Base-by-base conservation (phyloP, 2,888 invertebrate species). In the Andricus curvator region DNA sequence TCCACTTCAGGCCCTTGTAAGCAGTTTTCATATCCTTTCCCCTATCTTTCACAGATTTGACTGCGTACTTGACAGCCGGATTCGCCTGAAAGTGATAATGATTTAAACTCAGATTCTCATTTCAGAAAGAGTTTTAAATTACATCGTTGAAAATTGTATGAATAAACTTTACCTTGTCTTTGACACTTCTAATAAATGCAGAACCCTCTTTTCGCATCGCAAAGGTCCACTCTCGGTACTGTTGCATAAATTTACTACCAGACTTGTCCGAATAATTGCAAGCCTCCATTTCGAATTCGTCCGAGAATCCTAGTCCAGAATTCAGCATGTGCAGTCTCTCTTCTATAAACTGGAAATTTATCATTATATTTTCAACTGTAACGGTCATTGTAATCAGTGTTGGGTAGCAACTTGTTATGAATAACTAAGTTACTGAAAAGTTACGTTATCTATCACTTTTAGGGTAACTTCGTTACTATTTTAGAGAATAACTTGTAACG, bases 231-330 rank as follows among this genome's bases (percentile, higher is more conserved):
- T 98, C 98, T 86, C 95, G 95, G 93, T 97, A 97, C 84, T 96
- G 95, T 84, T 95, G 95, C 91, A 95, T 94, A 84, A 95, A 93
- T 91, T 95, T 95, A 66, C 94, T 94, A 85, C 94, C 94, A 64
- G 95, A 94, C 89, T 96, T 96, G 85, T 95, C 96, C 8, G 95
- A 95, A 90, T 95, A 95, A 84, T 94, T 95, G 92, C 94, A 96
- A 81, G 96, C 96, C 93, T 99, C 99, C 90, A 96, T 94, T 93
- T 99, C 99, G 93, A 99, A 99, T 91, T 99, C 98, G 92, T 99
- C 99, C 56, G 97, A 97, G 92, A 98, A 98, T 0, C 98, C 98
- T 81, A 96, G 94, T 0, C 99, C 99, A n/a, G 96, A 96, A 92
- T 98, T 99, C 84, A 99, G 94, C 94, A 98, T 96, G 87, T 97